A percentile compares a stretch with the other conserved stretches of the same genome.
Conservation (phyloP, 2,113 vertebrate genomes). For the Archilochus colubris region DNA sequence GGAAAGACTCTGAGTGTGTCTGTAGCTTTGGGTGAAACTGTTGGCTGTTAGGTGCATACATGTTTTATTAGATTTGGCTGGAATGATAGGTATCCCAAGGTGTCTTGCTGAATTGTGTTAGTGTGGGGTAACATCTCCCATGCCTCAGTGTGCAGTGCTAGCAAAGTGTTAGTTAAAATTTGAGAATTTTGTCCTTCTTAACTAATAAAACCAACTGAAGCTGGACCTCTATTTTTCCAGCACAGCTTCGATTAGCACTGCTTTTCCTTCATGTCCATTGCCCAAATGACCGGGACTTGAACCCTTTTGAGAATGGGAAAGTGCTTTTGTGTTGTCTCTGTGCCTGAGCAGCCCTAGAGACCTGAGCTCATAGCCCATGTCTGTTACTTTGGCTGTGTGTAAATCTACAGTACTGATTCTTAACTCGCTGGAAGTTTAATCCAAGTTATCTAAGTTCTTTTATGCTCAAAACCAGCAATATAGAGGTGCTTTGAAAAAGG, state of each 20-base stretch:
- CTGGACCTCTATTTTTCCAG: not conserved
- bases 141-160: not conserved
- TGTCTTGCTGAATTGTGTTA: not conserved
- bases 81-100: not conserved
- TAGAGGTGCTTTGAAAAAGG: not conserved
- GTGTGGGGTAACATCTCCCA: not conserved
- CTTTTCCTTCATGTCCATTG: not conserved
- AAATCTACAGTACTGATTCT: not conserved
- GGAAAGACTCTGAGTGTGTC: not conserved
- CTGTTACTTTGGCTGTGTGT: not conserved
- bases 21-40: not conserved
- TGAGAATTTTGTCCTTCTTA: not conserved
- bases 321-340: not conserved
- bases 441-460: not conserved
- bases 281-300: slow-evolving; percentile 5
- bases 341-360: not conserved
- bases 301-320: not conserved
- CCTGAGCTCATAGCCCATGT: not conserved
- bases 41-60: not conserved
- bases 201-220: not conserved
- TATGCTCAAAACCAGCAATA: not conserved
- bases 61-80: not conserved
- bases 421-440: not conserved
- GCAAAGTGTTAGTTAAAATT: not conserved
- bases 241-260: not conserved